Percentiles rank a stretch among this genome's conserved stretches.
These are phyloP conservation scores for Andrena flavipes DNA, from an alignment of 2,888 invertebrate species.

Conservation along the genomic window DNA sequence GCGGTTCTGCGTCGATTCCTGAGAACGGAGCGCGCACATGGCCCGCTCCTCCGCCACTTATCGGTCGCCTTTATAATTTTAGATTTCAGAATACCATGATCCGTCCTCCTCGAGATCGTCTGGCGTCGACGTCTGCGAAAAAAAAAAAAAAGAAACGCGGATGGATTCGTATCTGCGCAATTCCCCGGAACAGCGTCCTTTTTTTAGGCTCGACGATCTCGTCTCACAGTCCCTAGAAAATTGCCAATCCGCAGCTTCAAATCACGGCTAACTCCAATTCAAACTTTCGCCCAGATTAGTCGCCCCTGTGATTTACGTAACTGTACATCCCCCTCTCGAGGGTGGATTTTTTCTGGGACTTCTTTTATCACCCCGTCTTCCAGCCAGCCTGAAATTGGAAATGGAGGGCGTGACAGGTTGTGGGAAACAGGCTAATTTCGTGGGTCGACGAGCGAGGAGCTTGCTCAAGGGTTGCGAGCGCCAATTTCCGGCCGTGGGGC, in stretches of 20 bases:
- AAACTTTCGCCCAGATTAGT: slow-evolving; percentile 4
- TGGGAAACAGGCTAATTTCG: slow-evolving; percentile 70
- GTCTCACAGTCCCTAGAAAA: background rate
- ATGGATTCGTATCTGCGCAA: background rate
- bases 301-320: slow-evolving; percentile 4
- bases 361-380: slow-evolving; percentile 24
- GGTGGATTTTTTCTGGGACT: background rate
- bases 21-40: slow-evolving; percentile 77
- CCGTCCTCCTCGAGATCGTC: slow-evolving; percentile 59
- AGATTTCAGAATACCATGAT: slow-evolving; percentile 78
- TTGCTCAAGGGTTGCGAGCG: slow-evolving; percentile 70
- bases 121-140: slow-evolving; percentile 54
- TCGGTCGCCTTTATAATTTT: slow-evolving; percentile 77
- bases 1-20: slow-evolving; percentile 70
- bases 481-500: slow-evolving; percentile 66
- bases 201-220: background rate
- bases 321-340: background rate
- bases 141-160: background rate
- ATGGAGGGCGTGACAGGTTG: slow-evolving; percentile 68
- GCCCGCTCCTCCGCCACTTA: slow-evolving; percentile 76
- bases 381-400: slow-evolving; percentile 32
- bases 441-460: slow-evolving; percentile 17
- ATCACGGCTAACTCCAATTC: background rate
- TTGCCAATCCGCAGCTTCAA: too few relatives aligned
- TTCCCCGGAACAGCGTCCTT: background rate